These are phyloP conservation scores for Uria lomvia DNA, from an alignment of 2,113 vertebrate genomes.

Conservation along the genomic window DNA sequence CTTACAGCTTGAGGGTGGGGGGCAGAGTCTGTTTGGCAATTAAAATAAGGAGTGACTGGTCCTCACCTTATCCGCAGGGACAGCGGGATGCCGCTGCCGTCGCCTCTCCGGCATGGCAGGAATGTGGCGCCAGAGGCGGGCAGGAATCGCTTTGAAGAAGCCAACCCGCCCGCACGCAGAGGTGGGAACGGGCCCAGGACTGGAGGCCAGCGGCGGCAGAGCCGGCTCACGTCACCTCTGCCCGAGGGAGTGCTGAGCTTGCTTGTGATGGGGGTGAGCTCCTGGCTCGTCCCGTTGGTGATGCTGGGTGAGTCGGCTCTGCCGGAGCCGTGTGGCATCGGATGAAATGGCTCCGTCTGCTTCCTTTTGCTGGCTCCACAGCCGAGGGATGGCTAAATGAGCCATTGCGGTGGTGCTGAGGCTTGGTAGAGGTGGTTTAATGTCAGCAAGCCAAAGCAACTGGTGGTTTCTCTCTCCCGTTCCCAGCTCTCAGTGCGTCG, in stretches of 20 bases:
- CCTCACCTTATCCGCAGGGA: neutral
- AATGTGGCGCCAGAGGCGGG: neutral
- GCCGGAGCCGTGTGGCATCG: neutral
- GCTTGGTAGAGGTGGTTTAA: neutral
- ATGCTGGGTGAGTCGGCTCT: neutral
- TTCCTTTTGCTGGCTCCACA: neutral
- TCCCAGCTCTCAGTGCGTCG: rapidly evolving
- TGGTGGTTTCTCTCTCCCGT: neutral
- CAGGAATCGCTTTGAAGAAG: neutral
- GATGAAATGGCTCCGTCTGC: neutral
- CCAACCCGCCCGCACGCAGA: rapidly evolving
- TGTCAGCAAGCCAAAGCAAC: neutral
- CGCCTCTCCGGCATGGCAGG: neutral
- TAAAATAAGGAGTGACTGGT: neutral
- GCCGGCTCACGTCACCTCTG: rapidly evolving
- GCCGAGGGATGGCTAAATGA: neutral
- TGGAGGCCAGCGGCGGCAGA: neutral
- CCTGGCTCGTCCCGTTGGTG: neutral
- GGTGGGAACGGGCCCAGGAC: neutral
- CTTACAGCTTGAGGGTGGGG: neutral
- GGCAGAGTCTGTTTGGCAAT: neutral
- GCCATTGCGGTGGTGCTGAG: neutral
- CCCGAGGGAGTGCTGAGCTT: neutral
- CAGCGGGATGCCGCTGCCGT: neutral
- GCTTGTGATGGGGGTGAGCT: neutral